Base-by-base conservation (phyloP, 2,888 invertebrate genomes). In the Lysandra bellargus region DNA sequence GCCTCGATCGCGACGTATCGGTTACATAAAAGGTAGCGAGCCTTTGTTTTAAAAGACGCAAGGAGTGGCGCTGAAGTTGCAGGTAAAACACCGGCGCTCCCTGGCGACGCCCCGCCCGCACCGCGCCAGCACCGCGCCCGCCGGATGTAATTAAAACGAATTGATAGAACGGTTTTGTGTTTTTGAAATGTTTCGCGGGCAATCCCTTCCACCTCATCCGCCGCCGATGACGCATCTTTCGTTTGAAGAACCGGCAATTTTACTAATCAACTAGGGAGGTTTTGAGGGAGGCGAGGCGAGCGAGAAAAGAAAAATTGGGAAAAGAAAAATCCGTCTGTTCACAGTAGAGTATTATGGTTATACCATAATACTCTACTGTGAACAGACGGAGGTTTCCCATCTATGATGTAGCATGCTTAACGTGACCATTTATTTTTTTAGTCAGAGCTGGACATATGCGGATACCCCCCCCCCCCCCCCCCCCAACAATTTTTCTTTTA, bases 21-120 rank as follows among this genome's bases (percentile, higher is more conserved):
- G 76, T 76, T 76, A 57, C 76, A 76, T 76, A 76, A 76, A 74
- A 76, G 76, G 53, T 49, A 33, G 49, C 49, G 75, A 49, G 23
- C 14, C 76, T 76, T 76, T 76, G 57, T 76, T 7, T 53, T 49
- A 3, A 3, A 14, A 1, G 76, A 57, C 57, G 76, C 33, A 76
- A 69, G 69, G 69, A 37, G 69, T 69, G 5, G 17, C 33, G 33
- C 33, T 4, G 76, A 33, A 57, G 17, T 74, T 74, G 1, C 53
- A 9, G 76, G 49, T 5, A 57, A 49, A 76, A 76, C 17, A 57
- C 75, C 30, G 23, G 49, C 75, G 49, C 30, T 69, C 4, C 33
- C 69, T 17, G 14, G 5, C 69, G 23, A 4, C 5, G 30, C 30
- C 30, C 64, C 7, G 30, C 9, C 64, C 23, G 49, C 49, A 2